Conservation (phyloP, 2,888 invertebrate genomes). For the Unio pictorum region DNA sequence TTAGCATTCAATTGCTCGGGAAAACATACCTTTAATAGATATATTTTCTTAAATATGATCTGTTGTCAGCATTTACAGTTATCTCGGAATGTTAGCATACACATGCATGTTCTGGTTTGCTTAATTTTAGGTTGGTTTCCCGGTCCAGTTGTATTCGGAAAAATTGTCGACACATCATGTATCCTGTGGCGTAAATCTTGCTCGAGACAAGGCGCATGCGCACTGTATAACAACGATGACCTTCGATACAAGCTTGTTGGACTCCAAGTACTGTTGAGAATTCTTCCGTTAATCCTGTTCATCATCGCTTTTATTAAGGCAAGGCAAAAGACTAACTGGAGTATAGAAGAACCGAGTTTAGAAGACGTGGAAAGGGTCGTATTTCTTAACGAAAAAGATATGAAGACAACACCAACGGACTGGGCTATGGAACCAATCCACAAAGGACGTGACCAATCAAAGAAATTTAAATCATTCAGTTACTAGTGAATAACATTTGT, state of each 20-base stretch:
- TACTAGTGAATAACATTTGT: too few species aligned
- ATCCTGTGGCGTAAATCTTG: conserved; percentile 44
- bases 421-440: conserved; percentile 21
- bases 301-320: conserved; percentile 22
- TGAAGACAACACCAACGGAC: conserved; percentile 9
- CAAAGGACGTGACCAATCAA: conserved; percentile 4
- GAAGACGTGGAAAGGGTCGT: conserved; percentile 13
- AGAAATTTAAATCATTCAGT: too few species aligned
- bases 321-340: conserved; percentile 34
- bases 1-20: too few species aligned
- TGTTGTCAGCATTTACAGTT: too few species aligned
- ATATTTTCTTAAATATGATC: too few species aligned
- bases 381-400: conserved; percentile 7
- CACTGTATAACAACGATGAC: conserved; percentile 45
- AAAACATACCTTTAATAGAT: too few species aligned
- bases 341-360: conserved; percentile 7
- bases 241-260: conserved; percentile 35
- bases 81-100: too few species aligned
- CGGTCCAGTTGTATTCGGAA: conserved; percentile 50
- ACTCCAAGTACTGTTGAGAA: conserved; percentile 22
- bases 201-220: conserved; percentile 44
- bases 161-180: conserved; percentile 48
- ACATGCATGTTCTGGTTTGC: neutral
- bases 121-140: conserved; percentile 47
- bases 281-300: conserved; percentile 14